Conservation (phyloP, 2,797 vertebrate genomes). For the Miichthys miiuy region DNA sequence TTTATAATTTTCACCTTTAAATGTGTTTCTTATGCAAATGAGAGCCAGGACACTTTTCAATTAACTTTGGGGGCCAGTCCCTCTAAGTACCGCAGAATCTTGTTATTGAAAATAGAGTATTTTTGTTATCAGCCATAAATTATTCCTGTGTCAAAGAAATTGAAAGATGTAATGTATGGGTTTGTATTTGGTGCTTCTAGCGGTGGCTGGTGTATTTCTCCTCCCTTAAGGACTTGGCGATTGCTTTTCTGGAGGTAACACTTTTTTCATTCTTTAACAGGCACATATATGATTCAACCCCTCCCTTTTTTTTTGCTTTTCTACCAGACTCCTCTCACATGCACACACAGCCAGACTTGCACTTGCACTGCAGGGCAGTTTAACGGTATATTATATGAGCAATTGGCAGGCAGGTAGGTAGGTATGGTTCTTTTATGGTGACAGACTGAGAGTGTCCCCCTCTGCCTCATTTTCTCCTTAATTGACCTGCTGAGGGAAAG, state of each 20-base stretch:
- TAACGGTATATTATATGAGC: slow-evolving; percentile 72
- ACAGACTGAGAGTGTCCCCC: slow-evolving; percentile 73
- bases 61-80: slow-evolving; percentile 84
- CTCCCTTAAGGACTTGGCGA: slow-evolving; percentile 63
- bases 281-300: slow-evolving; percentile 25
- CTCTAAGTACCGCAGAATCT: slow-evolving; percentile 73
- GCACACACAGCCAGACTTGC: slow-evolving; percentile 31
- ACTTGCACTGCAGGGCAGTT: slow-evolving; percentile 58
- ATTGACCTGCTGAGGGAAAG: slow-evolving; percentile 75
- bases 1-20: slow-evolving; percentile 87
- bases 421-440: slow-evolving; percentile 75
- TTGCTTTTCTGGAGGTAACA: slow-evolving; percentile 65
- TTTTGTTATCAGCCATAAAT: slow-evolving; percentile 80
- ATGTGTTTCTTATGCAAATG: slow-evolving; percentile 88
- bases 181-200: slow-evolving; percentile 53
- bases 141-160: slow-evolving; percentile 78
- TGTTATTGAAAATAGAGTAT: slow-evolving; percentile 80
- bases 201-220: slow-evolving; percentile 47
- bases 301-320: slow-evolving; percentile 29
- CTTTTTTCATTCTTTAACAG: slow-evolving; percentile 34
- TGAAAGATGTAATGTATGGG: slow-evolving; percentile 68
- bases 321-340: slow-evolving; percentile 33
- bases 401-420: slow-evolving; percentile 62
- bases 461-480: slow-evolving; percentile 80
- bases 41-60: slow-evolving; percentile 85